Conservation (phyloP, 2,888 invertebrate species). For the Acrocyrtus sp. region DNA sequence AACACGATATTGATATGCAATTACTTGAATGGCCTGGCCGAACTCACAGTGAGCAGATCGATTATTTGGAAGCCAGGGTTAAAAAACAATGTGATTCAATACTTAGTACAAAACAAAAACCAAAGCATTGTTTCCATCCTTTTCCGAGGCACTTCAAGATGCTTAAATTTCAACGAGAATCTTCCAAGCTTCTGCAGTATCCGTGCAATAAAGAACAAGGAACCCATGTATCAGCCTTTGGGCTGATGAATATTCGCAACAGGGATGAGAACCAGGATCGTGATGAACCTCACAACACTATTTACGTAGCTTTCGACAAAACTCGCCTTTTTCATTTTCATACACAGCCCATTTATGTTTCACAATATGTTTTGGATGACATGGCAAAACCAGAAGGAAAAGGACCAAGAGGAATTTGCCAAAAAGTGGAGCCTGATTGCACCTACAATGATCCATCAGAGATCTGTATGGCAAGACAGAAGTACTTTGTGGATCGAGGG, state of each 20-base stretch:
- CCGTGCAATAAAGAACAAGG: slow-evolving; percentile 20
- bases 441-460: background rate
- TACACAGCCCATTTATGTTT: slow-evolving; percentile 5
- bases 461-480: background rate
- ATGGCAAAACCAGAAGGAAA: slow-evolving; percentile 4
- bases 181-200: slow-evolving; percentile 9
- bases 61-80: background rate
- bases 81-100: background rate
- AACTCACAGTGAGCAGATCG: background rate
- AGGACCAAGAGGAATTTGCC: background rate
- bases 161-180: slow-evolving; percentile 1
- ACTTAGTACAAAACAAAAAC: background rate
- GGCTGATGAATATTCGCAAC: background rate
- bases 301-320: background rate
- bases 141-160: slow-evolving; percentile 7
- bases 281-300: background rate
- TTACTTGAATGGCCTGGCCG: slow-evolving; percentile 19
- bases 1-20: slow-evolving; percentile 2
- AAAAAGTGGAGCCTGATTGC: background rate
- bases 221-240: slow-evolving; percentile 5
- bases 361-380: background rate
- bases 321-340: background rate
- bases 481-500: slow-evolving; percentile 2
- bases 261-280: background rate
- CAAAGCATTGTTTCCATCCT: no score